phyloP scores from a whole-genome alignment of 2,888 invertebrate species.

The Hylaea fasciaria region DNA sequence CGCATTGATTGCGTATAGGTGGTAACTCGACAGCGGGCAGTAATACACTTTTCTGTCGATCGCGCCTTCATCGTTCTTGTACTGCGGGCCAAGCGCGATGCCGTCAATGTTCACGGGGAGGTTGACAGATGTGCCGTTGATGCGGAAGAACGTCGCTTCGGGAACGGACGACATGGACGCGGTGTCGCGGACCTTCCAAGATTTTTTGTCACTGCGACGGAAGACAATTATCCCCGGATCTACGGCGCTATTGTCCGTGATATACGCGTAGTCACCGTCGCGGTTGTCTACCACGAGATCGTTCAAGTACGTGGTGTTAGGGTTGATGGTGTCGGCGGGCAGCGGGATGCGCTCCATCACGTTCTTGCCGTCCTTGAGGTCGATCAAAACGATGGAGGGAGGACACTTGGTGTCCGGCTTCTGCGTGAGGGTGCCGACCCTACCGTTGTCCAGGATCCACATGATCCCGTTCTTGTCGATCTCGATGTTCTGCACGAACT shows the following conservation, averaged over 20 bases:
- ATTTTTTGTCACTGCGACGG: conserved; percentile 85
- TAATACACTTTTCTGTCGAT: conserved; percentile 86
- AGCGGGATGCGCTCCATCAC: conserved; percentile 86
- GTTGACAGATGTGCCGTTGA: conserved; percentile 84
- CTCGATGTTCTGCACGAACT: conserved; percentile 90
- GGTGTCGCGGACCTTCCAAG: conserved; percentile 89
- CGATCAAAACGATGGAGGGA: conserved; percentile 88
- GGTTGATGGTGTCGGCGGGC: conserved; percentile 84
- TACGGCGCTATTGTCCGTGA: conserved; percentile 87
- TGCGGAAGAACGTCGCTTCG: conserved; percentile 85
- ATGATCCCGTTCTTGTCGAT: conserved; percentile 88
- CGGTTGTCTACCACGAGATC: conserved; percentile 90
- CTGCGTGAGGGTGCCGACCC: conserved; percentile 85
- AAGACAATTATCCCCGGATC: conserved; percentile 91
- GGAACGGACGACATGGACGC: conserved; percentile 86
- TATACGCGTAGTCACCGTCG: conserved; percentile 89
- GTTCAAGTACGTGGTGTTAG: conserved; percentile 86
- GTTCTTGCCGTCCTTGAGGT: conserved; percentile 85
- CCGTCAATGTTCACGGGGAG: conserved; percentile 88
- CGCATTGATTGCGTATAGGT: conserved; percentile 87
- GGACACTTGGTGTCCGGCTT: conserved; percentile 85
- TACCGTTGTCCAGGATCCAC: conserved; percentile 89
- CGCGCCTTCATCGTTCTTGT: conserved; percentile 60
- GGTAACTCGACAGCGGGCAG: conserved; percentile 88
- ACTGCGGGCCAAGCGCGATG: conserved; percentile 88